Evolutionary conservation across 1,140 invertebrate genomes (phyloP), one percentile per base, ranked within the genome.

Genomic region (Zaprionus gabonicus): DNA sequence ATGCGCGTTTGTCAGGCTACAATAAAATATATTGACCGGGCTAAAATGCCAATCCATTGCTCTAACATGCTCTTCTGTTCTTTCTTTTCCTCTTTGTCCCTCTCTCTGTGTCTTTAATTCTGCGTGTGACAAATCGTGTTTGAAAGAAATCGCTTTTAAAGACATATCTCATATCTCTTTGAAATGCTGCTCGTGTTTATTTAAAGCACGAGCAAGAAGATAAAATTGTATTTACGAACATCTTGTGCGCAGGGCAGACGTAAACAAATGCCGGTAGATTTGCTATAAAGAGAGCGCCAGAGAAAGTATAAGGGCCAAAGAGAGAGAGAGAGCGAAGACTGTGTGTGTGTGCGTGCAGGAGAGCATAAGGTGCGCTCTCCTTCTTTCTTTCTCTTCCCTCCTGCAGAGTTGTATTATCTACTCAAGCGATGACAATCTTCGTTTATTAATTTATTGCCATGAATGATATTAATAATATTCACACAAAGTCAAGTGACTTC

Each of bases 221-320:
- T 63, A 77, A 73, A 73, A 67, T 38, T 23, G 41, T 67, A 56
- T 62, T 71, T 51, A 51, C 46, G 41, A 46, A 46, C 59, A 76
- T 71, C 60, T 65, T 38, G 27, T 57, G 34, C 34, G 60, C 41
- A 17, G 56, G 55, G 23, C 53, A 12, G 73, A 72, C 63, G 65
- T 77, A 71, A 76, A 76, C 73, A 76, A 76, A 76, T 71, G 69
- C 73, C 73, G 73, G 73, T 71, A 76, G 60, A 59, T 71, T 66
- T 46, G 41, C n/a, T 20, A 46, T 46, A 46, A 27, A 25, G 53
- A 56, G 53, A 25, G 53, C 5, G 53, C 13, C 25, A 28, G 25
- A 56, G 20, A 23, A 23, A 51, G 46, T 25, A 10, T 5, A 51
- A 51, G 46, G 10, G 46, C 46, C 46, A 31, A 23, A 56, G 53